Conservation (phyloP, 2,888 invertebrate genomes). For the Epinotia nisella region DNA sequence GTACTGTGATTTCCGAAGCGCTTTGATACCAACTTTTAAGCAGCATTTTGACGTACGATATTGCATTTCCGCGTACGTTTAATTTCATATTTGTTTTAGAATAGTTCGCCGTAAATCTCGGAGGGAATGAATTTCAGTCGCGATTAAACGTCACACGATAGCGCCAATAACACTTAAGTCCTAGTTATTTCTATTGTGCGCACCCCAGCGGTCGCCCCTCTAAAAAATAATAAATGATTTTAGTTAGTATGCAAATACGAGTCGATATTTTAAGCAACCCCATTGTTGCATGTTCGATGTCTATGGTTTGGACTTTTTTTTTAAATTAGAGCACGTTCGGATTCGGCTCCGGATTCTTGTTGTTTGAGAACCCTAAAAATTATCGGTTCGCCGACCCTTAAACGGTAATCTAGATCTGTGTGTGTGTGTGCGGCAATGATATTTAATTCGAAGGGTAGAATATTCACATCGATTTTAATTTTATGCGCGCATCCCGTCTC, state of each 20-base stretch:
- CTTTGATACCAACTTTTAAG: slow-evolving; percentile 83
- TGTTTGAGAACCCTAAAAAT: slow-evolving; percentile 45
- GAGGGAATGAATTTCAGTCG: slow-evolving; percentile 58
- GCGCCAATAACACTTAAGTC: slow-evolving; percentile 80
- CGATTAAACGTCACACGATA: slow-evolving; percentile 59
- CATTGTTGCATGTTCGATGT: slow-evolving; percentile 73
- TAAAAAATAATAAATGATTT: slow-evolving; percentile 85
- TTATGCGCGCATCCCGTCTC: slow-evolving; percentile 84
- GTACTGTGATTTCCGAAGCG: slow-evolving; percentile 79
- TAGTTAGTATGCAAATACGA: slow-evolving; percentile 85
- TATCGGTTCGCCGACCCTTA: slow-evolving; percentile 59
- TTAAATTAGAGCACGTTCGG: slow-evolving; percentile 29
- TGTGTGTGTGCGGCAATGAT: slow-evolving; percentile 73
- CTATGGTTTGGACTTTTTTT: slow-evolving; percentile 67
- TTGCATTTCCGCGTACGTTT: slow-evolving; percentile 78
- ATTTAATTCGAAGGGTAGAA: slow-evolving; percentile 84
- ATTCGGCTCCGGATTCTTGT: slow-evolving; percentile 39
- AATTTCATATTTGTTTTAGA: slow-evolving; percentile 75
- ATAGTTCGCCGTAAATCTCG: slow-evolving; percentile 57
- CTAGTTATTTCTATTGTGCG: slow-evolving; percentile 79
- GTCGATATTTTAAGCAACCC: slow-evolving; percentile 82
- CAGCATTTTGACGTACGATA: slow-evolving; percentile 76
- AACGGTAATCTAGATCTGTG: slow-evolving; percentile 75
- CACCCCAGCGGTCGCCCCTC: slow-evolving; percentile 79
- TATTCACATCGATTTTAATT: slow-evolving; percentile 83